phyloP scores from a whole-genome alignment of 2,113 vertebrate genomes.

The Sander lucioperca region DNA sequence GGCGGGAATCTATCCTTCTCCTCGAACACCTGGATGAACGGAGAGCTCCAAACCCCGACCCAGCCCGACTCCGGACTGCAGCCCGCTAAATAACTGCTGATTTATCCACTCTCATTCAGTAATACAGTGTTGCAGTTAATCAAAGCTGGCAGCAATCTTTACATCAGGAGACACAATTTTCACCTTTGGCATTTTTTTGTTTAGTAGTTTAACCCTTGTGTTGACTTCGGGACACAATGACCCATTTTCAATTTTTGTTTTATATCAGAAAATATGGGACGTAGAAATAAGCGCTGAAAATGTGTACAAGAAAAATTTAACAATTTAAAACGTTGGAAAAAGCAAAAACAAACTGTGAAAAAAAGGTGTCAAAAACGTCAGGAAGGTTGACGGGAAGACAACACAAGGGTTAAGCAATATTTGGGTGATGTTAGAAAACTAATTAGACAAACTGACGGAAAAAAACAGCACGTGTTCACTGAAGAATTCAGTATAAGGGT shows the following conservation, averaged over 20 bases:
- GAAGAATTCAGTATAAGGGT: too few relatives aligned
- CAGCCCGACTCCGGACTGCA: conserved; percentile 31
- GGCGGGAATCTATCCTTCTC: conserved; percentile 51
- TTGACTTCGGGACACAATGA: too few relatives aligned
- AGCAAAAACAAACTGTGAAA: too few relatives aligned
- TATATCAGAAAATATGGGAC: too few relatives aligned
- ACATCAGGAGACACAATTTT: neutral
- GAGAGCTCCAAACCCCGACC: conserved; percentile 6
- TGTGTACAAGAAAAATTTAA: too few relatives aligned
- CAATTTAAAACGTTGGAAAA: too few relatives aligned
- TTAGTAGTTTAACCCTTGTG: neutral
- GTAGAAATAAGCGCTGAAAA: too few relatives aligned
- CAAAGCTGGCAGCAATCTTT: neutral
- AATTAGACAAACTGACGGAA: neutral
- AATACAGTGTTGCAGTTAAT: conserved; percentile 23
- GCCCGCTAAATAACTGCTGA: conserved; percentile 52
- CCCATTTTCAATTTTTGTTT: too few relatives aligned
- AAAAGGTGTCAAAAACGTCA: too few relatives aligned
- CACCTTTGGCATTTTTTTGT: neutral
- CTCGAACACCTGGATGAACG: conserved; percentile 56
- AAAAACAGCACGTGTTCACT: neutral
- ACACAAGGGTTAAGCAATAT: too few relatives aligned
- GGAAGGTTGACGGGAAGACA: too few relatives aligned
- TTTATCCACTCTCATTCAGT: conserved; percentile 42
- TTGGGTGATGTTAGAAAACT: neutral